Base-by-base conservation (phyloP, 2,888 invertebrate species). In the Drymonia ruficornis region DNA sequence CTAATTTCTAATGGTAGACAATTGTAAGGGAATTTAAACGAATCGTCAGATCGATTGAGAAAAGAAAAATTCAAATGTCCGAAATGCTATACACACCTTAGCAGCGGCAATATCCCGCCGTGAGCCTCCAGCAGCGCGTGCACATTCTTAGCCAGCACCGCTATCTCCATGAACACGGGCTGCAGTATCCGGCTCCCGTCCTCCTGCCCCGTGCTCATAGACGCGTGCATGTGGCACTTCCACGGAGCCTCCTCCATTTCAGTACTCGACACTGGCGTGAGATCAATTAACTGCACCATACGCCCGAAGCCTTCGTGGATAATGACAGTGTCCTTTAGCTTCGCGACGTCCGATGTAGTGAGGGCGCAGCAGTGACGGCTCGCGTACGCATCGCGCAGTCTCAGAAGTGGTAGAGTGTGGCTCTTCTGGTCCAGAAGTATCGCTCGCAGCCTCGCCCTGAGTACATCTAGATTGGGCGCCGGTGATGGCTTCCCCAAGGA, bases 381-480 rank as follows among this genome's bases (percentile, higher is more conserved):
- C 66, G 97, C 97, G 80, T 96, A 96, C 57, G 97, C 94, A 79
- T 98, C 97, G 49, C 97, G 94, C 64, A 98, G 95, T 74, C 96
- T 95, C 70, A 97, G 95, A 0, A 98, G 89, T 0, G 97, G 97
- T 67, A 98, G 56, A 52, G 94, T 93, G 76, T 95, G 94, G 2
- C 95, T 95, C 23, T 96, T 96, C 42, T 96, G 96, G 77, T 97
- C 97, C 78, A 95, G 88, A 16, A 98, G 91, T 40, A 97, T 89
- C 55, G 95, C 94, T 1, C 96, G 93, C 1, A 97, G 95, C 70
- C 97, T 95, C 0, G 95, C 94, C 60, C 95, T 87, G 7, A 95
- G 87, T 1, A 95, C 93, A 55, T 95, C 91, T 79, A 89, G 94
- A 2, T 94, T 95, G 70, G 95, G 95, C 0, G 95, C 94, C 0